phyloP scores from a whole-genome alignment of 2,888 invertebrate species.

The Temnothorax rugatulus region DNA sequence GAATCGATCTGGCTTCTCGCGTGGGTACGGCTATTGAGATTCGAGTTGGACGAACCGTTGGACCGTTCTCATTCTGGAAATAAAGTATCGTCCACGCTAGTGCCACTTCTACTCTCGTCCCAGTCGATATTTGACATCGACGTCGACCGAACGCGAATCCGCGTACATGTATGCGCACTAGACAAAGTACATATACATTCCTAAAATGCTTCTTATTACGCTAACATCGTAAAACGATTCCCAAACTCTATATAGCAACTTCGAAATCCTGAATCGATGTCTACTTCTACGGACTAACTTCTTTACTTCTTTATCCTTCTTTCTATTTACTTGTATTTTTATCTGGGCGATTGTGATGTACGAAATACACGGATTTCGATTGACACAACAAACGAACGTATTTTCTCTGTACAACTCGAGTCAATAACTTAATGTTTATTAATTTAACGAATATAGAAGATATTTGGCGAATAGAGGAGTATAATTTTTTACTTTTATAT shows the following conservation, averaged over 20 bases:
- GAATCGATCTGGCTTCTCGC: conserved; percentile 60
- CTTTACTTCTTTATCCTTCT: background rate
- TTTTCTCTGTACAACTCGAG: background rate
- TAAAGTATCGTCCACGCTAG: conserved; percentile 37
- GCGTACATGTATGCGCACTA: background rate
- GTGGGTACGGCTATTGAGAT: conserved; percentile 53
- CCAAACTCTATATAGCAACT: background rate
- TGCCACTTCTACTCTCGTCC: background rate
- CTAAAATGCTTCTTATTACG: conserved; percentile 3
- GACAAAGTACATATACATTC: background rate
- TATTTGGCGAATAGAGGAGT: background rate
- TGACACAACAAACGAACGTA: background rate
- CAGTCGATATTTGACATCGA: conserved; percentile 29
- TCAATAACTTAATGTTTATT: background rate
- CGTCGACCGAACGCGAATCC: background rate
- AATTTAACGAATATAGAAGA: no score
- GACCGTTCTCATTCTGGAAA: conserved; percentile 29
- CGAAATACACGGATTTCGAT: background rate
- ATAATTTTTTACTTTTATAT: background rate
- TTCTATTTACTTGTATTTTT: conserved; percentile 6
- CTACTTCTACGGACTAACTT: background rate
- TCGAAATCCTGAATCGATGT: background rate
- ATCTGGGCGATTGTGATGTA: background rate
- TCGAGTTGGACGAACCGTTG: conserved; percentile 34
- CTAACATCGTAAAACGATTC: background rate